Evolutionary conservation across 2,888 invertebrate genomes (phyloP), one percentile per base, ranked within the genome.

Genomic region (Morpho achilles): DNA sequence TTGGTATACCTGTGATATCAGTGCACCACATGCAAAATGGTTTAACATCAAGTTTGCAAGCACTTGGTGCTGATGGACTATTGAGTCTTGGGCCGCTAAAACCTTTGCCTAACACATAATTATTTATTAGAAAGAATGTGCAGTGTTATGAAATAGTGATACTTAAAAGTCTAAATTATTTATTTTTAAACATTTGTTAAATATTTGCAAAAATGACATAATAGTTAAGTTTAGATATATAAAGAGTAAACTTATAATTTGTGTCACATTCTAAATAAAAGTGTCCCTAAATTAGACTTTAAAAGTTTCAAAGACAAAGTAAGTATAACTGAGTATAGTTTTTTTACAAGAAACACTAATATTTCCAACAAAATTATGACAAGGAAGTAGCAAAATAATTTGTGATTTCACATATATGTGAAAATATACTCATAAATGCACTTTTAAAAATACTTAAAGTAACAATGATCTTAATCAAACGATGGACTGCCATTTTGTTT

Each of bases 71-170:
- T 4, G 93, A 94, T 43, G 94, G 94, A 8, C 91, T 95, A 59
- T 79, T 96, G 56, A 94, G 94, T 70, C 86, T 96, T 70, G 95
- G 95, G 0, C 95, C 95, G 5, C 85, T 95, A 1, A 94, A 94
- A 76, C 92, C 91, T 6, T 80, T 93, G 75, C 90, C 91, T 51
- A 87, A 88, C 65, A 77, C 83, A 53, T 87, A 84, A 74, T 44
- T 57, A 23, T 41, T 23, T 49, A n/a, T 41, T 46, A 16, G 39
- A 22, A 45, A 10, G 39, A 10, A 42, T 48, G 50, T 55, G 32
- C 32, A 42, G 49, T 61, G 42, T 42, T 8, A 8, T 22, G 7
- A 45, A 48, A 56, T 16, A 48, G 45, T 56, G 52, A 48, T 56
- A 41, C 39, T 39, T 46, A 1, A 8, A 44, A 43, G 16, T 49